A percentile compares a stretch with the other conserved stretches of the same genome.
Conservation (phyloP, 2,888 invertebrate species). For the Nemotelus pantherinus region DNA sequence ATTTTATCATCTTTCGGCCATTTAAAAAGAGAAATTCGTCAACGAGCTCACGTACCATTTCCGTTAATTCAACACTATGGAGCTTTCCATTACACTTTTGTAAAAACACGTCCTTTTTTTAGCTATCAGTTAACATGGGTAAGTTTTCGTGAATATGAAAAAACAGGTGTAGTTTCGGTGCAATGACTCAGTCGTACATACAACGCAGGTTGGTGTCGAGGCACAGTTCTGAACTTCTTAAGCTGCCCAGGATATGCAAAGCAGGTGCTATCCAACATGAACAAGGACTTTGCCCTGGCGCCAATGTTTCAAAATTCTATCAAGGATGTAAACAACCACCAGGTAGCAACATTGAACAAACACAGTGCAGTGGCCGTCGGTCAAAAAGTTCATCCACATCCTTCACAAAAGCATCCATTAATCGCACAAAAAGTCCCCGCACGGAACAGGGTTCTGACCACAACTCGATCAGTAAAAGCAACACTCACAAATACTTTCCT, state of each 20-base stretch:
- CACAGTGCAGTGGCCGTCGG: conserved; percentile 31
- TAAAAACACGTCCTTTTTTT: too few species aligned
- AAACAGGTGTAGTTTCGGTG: too few species aligned
- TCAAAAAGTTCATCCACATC: conserved; percentile 9
- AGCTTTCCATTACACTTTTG: too few species aligned
- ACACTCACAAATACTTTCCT: neutral
- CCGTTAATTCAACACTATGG: too few species aligned
- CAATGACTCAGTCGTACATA: too few species aligned
- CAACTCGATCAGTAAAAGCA: neutral
- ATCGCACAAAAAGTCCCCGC: neutral
- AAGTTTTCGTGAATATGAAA: too few species aligned
- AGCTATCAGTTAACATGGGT: too few species aligned
- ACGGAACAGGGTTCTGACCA: conserved; percentile 33
- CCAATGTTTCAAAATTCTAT: conserved; percentile 5
- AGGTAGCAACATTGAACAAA: neutral
- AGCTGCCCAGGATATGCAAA: conserved; percentile 4
- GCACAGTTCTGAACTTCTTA: conserved; percentile 33
- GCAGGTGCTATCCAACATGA: conserved; percentile 31
- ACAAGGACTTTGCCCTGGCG: neutral
- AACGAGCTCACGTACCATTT: too few species aligned
- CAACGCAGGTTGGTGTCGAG: too few species aligned
- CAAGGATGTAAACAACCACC: too few species aligned
- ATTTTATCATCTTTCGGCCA: too few species aligned
- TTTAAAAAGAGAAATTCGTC: too few species aligned
- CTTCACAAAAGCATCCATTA: conserved; percentile 6